A percentile compares a stretch with the other conserved stretches of the same genome.
phyloP scores from a whole-genome alignment of 30 jellyfish, hydroid and myxozoan species.

The Catostylus mosaicus region DNA sequence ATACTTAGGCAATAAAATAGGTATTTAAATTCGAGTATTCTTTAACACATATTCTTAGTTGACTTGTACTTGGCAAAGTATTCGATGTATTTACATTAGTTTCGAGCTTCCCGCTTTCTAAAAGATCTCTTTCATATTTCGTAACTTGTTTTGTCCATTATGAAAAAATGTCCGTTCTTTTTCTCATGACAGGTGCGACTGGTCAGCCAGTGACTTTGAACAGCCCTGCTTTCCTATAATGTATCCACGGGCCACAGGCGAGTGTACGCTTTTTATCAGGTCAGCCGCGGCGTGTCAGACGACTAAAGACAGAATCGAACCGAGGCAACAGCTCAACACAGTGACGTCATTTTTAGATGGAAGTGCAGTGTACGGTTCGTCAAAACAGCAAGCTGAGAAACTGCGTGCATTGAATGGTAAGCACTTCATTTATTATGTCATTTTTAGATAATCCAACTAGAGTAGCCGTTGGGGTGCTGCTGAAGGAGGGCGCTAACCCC shows the following conservation, averaged over 20 bases:
- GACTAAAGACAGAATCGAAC: conserved; percentile 48
- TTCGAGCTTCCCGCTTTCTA: too few relatives aligned
- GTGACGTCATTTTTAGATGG: conserved; percentile 80
- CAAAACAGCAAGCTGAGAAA: conserved; percentile 57
- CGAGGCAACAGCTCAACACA: conserved; percentile 84
- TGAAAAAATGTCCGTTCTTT: background rate
- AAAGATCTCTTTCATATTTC: too few relatives aligned
- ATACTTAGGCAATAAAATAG: too few relatives aligned
- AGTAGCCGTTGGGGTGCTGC: too few relatives aligned
- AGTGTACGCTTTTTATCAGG: conserved; percentile 80
- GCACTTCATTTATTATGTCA: background rate
- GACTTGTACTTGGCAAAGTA: too few relatives aligned
- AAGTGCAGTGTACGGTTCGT: conserved; percentile 75
- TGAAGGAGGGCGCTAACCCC: too few relatives aligned
- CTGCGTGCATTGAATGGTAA: conserved; percentile 67
- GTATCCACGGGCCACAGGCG: conserved; percentile 61
- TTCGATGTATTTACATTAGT: too few relatives aligned
- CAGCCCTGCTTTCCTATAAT: conserved; percentile 89
- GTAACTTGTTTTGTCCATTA: too few relatives aligned
- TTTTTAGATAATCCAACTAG: too few relatives aligned
- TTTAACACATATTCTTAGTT: too few relatives aligned
- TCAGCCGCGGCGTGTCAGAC: conserved; percentile 90
- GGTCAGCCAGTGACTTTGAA: conserved; percentile 60
- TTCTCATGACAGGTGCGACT: conserved; percentile 59
- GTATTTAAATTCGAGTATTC: too few relatives aligned